A percentile compares a stretch with the other conserved stretches of the same genome.
Evolutionary conservation across 2,797 vertebrate species (phyloP).

Genomic region (Staurois parvus): DNA sequence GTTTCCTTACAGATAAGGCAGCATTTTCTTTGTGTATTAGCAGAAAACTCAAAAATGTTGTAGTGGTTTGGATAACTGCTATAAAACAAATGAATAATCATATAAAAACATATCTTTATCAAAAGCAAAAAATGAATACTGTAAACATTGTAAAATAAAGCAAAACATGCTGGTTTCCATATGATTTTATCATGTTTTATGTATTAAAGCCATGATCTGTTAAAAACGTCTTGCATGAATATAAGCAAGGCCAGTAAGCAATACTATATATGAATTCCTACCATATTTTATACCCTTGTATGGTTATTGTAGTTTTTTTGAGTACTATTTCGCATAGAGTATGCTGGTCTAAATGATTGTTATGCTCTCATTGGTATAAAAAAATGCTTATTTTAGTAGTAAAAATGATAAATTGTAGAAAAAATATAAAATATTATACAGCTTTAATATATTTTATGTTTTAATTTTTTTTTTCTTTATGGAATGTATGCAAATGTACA

Average conservation of each 20-base stretch:
- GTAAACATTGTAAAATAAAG: slow-evolving; percentile 15
- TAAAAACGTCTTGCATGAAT: slow-evolving; percentile 68
- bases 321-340: slow-evolving; percentile 67
- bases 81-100: slow-evolving; percentile 2
- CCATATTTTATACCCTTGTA: slow-evolving; percentile 71
- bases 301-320: slow-evolving; percentile 70
- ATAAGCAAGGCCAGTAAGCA: slow-evolving; percentile 75
- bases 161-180: neutral
- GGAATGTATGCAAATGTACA: slow-evolving; percentile 62
- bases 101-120: slow-evolving; percentile 4
- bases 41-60: slow-evolving; percentile 4
- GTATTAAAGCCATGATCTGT: slow-evolving; percentile 59
- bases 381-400: slow-evolving; percentile 67
- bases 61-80: slow-evolving; percentile 1
- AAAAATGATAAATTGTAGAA: slow-evolving; percentile 64
- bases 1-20: neutral
- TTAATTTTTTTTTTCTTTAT: slow-evolving; percentile 57
- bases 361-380: slow-evolving; percentile 71
- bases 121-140: slow-evolving; percentile 33
- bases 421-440: slow-evolving; percentile 66
- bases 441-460: slow-evolving; percentile 69
- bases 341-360: slow-evolving; percentile 67
- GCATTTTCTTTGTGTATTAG: slow-evolving; percentile 5
- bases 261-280: slow-evolving; percentile 69
- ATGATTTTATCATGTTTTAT: slow-evolving; percentile 11